Evolutionary conservation across 2,888 invertebrate species (phyloP).

Genomic region (Nudaria mundana): DNA sequence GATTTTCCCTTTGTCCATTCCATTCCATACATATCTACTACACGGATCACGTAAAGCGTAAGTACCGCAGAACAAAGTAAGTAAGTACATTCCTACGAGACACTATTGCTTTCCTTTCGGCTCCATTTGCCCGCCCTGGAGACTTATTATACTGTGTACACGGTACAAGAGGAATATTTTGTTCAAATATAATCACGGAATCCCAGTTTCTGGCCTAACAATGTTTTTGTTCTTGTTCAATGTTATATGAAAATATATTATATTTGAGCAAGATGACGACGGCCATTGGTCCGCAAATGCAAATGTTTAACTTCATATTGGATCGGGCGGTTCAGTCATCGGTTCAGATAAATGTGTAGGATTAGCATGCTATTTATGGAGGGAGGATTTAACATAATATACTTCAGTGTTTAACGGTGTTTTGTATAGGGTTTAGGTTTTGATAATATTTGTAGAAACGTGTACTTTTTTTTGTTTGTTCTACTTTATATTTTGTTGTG

Average conservation of each 20-base stretch:
- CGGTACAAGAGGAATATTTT: constrained; percentile 70
- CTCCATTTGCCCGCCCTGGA: constrained; percentile 73
- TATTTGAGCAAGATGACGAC: constrained; percentile 41
- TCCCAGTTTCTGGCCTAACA: constrained; percentile 63
- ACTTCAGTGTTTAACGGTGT: too few species aligned
- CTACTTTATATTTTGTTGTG: too few species aligned
- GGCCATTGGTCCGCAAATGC: constrained; percentile 52
- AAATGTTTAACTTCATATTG: constrained; percentile 72
- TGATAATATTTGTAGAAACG: too few species aligned
- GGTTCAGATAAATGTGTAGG: constrained; percentile 38
- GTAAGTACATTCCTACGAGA: constrained; percentile 53
- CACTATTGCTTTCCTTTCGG: constrained; percentile 72
- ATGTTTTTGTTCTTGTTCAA: constrained; percentile 70
- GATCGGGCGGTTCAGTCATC: constrained; percentile 50
- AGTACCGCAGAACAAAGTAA: too few species aligned
- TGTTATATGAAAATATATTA: constrained; percentile 58
- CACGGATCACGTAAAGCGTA: constrained; percentile 67
- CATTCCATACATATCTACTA: constrained; percentile 52
- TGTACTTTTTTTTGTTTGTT: too few species aligned
- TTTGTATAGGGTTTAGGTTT: too few species aligned
- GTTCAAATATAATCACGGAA: constrained; percentile 78
- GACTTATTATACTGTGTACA: constrained; percentile 79
- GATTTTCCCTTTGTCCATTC: constrained; percentile 71
- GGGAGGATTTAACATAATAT: too few species aligned
- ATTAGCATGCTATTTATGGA: constrained; percentile 34